phyloP scores from a whole-genome alignment of 2,113 vertebrate genomes.

The Accipiter cooperii region DNA sequence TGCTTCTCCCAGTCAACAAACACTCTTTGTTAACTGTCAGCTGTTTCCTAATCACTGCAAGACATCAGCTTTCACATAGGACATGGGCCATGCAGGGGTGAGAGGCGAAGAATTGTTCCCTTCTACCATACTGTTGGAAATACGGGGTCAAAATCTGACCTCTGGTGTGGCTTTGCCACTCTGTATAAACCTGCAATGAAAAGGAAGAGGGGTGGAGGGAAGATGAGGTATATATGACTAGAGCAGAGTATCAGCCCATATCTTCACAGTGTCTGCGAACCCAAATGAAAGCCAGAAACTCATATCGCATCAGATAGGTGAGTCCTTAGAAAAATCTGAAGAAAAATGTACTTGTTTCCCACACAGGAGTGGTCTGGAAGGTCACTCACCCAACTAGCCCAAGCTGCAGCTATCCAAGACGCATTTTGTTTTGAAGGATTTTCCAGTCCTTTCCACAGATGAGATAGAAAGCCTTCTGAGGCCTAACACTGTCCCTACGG shows the following conservation, averaged over 20 bases:
- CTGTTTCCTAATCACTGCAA: background rate
- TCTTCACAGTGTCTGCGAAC: background rate
- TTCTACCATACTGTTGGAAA: background rate
- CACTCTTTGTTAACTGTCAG: background rate
- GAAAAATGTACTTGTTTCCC: background rate
- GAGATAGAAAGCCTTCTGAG: background rate
- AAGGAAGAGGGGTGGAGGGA: background rate
- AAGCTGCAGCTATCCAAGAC: background rate
- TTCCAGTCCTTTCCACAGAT: background rate
- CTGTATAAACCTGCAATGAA: background rate
- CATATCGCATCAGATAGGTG: background rate
- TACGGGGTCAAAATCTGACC: accelerated
- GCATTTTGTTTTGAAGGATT: background rate
- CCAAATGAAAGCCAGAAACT: background rate
- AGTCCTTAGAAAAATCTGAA: background rate
- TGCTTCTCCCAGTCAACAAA: background rate
- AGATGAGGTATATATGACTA: background rate
- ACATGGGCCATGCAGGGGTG: background rate
- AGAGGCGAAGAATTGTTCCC: background rate
- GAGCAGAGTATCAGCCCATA: accelerated
- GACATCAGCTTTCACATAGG: background rate
- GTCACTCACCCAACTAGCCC: background rate
- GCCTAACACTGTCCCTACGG: accelerated
- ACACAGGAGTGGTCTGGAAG: background rate
- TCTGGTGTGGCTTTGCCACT: background rate